A percentile compares a stretch with the other conserved stretches of the same genome.
phyloP scores from a whole-genome alignment of 2,113 vertebrate genomes.

The Conger conger region DNA sequence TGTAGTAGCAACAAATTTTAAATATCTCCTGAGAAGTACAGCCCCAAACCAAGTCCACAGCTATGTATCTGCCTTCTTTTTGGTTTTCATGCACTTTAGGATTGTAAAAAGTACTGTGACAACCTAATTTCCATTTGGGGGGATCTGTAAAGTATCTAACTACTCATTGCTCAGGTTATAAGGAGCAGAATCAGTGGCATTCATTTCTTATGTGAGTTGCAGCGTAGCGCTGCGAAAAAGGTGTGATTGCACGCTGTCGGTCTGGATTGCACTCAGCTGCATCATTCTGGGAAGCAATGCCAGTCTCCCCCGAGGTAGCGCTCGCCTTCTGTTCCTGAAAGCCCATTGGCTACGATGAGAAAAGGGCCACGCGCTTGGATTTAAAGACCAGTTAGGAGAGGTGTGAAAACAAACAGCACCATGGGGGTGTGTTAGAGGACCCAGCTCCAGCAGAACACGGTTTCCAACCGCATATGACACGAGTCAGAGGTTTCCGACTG shows the following conservation, averaged over 20 bases:
- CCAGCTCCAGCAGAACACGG: neutral
- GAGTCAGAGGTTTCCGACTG: neutral
- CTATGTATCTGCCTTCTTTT: neutral
- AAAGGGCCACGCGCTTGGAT: neutral
- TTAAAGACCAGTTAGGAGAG: neutral
- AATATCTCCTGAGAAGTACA: no score
- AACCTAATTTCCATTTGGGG: no score
- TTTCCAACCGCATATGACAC: neutral
- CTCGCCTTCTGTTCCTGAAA: neutral
- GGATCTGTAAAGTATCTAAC: neutral
- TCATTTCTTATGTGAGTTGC: neutral
- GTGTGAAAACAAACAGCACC: neutral
- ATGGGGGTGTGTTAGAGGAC: neutral
- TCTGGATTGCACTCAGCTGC: conserved; percentile 29
- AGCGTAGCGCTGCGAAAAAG: neutral
- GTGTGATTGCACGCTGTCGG: neutral
- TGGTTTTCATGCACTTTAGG: neutral
- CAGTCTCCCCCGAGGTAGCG: neutral
- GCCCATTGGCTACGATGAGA: neutral
- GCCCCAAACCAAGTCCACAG: no score
- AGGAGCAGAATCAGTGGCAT: neutral
- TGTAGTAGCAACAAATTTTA: no score
- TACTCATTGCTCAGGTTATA: neutral
- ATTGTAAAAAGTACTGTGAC: no score
- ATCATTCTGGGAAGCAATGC: conserved; percentile 21